A percentile compares a stretch with the other conserved stretches of the same genome.
Conservation (phyloP, 2,888 invertebrate genomes). For the Drosophila suboccidentalis region DNA sequence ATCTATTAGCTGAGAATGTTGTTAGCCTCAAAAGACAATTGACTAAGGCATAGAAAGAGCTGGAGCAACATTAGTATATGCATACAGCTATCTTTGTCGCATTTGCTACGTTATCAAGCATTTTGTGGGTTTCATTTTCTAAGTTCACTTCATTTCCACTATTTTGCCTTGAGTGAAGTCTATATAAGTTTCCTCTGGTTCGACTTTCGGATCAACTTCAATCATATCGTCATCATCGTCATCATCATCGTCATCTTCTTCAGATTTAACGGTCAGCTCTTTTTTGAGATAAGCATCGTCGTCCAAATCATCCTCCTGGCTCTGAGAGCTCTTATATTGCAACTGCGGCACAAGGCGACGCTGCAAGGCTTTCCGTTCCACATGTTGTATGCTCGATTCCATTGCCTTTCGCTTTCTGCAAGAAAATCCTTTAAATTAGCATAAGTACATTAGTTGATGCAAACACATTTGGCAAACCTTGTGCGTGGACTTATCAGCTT, state of each 20-base stretch:
- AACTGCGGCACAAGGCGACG: constrained; percentile 56
- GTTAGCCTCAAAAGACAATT: neutral
- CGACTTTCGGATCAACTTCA: constrained; percentile 1
- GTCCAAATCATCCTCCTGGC: constrained; percentile 59
- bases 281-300: neutral
- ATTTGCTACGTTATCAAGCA: neutral
- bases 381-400: constrained; percentile 55
- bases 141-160: constrained; percentile 17
- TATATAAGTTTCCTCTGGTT: neutral
- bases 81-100: constrained; percentile 14
- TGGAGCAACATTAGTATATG: neutral
- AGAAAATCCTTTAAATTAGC: neutral
- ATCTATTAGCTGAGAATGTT: neutral
- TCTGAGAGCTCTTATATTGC: constrained; percentile 78
- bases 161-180: neutral
- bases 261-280: neutral
- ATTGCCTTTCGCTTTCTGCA: constrained; percentile 76
- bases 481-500: constrained; percentile 22
- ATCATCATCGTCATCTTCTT: neutral
- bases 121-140: constrained; percentile 18
- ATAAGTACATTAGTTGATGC: neutral
- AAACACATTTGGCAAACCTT: constrained; percentile 16
- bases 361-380: constrained; percentile 61
- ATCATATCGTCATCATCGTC: neutral
- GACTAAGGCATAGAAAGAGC: constrained; percentile 2